Percentiles rank a stretch among this genome's conserved stretches.
Conservation (phyloP, 2,888 invertebrate species). For the Drosophila kuntzei region DNA sequence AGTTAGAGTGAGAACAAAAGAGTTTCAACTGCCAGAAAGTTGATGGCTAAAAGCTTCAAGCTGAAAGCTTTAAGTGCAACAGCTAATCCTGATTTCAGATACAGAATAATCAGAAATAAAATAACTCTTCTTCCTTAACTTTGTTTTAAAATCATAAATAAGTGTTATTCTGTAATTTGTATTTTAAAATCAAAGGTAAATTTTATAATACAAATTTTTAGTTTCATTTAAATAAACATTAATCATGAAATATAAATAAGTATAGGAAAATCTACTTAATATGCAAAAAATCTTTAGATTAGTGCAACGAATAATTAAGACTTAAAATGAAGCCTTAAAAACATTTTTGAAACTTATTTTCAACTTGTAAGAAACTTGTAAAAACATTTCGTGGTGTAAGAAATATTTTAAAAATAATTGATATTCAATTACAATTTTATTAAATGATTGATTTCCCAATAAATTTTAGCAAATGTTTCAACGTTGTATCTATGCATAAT, state of each 20-base stretch:
- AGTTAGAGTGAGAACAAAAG: conserved; percentile 1
- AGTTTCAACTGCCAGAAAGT: neutral
- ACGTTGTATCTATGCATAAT: neutral
- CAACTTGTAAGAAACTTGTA: neutral
- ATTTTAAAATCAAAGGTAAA: no score
- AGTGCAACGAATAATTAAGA: no score
- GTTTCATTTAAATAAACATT: no score
- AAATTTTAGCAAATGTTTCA: conserved; percentile 17
- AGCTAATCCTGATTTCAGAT: conserved; percentile 1
- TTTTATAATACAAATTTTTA: no score
- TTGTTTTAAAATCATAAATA: no score
- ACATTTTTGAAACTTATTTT: neutral
- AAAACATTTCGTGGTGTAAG: neutral
- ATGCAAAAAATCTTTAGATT: no score
- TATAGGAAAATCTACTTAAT: no score
- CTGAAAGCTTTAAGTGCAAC: neutral
- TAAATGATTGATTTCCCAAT: neutral
- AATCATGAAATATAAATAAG: no score
- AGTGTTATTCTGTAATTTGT: no score
- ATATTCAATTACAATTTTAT: neutral
- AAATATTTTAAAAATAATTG: neutral
- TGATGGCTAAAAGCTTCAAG: conserved; percentile 4
- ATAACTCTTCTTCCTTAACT: no score
- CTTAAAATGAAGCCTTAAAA: no score
- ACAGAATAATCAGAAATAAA: neutral